Evolutionary conservation across 92 coral and sea anemone species (phyloP).

Genomic region (Micromussa lordhowensis): DNA sequence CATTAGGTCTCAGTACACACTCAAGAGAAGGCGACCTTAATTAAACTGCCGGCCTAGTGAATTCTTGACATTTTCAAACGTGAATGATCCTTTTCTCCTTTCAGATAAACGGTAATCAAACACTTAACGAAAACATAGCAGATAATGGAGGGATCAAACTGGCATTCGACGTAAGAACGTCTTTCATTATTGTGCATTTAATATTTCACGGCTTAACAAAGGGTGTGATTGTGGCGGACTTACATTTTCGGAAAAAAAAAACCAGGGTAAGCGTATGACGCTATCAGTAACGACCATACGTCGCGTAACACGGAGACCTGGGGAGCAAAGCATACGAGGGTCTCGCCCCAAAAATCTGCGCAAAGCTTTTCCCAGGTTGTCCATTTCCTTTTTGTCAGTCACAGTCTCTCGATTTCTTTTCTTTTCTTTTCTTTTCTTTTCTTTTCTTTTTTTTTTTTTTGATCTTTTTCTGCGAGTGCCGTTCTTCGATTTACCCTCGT

Average conservation of each 20-base stretch:
- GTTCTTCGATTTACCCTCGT: not conserved
- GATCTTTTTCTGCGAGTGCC: not conserved
- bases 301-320: not conserved
- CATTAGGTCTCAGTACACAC: too few relatives aligned
- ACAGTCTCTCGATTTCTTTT: not conserved
- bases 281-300: not conserved
- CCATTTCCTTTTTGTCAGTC: not conserved
- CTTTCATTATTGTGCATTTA: not conserved
- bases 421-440: not conserved
- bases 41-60: too few relatives aligned
- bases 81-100: not conserved
- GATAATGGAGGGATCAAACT: slow-evolving; percentile 73
- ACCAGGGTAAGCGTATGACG: not conserved
- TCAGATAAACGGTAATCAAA: slow-evolving; percentile 59
- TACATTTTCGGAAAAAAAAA: not conserved
- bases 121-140: slow-evolving; percentile 69
- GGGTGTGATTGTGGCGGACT: not conserved
- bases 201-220: not conserved
- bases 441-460: not conserved
- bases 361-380: too few relatives aligned
- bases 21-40: too few relatives aligned
- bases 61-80: not conserved
- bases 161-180: slow-evolving; percentile 53
- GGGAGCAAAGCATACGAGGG: not conserved
- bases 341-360: not conserved